Evolutionary conservation across 92 coral and sea anemone species (phyloP), one percentile per base, ranked within the genome.

Genomic region (Plumapathes pennacea): DNA sequence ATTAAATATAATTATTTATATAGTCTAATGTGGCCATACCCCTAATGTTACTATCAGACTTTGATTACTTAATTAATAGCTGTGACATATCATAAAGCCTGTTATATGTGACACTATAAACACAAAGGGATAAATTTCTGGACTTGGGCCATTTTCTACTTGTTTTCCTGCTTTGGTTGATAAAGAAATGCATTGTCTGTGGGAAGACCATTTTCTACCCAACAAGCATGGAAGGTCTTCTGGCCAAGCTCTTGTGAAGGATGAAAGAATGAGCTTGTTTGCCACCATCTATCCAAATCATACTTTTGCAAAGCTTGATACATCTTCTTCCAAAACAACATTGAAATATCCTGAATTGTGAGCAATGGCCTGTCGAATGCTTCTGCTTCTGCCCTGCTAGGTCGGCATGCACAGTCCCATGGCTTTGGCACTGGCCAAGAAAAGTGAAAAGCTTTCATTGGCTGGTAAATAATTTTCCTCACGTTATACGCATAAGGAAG

Each of bases 261-360:
- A 25, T 71, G 53, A 25, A 56, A 82, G 48, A 59, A 86, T 41
- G 74, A 43, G n/a, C 90, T 82, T 0, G 72, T 72, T 63, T 60
- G 53, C 95, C 95, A 91, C 97, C 97, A 91, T 3, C 56, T 56
- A 14, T 83, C 89, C 50, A 91, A 60, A 7, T 58, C 32, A 30
- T 79, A 71, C 26, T 15, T 71, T 32, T 54, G 41, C 18, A 91
- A 34, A 15, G 82, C 72, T 28, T 82, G 74, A 62, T 91, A 86
- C 54, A 91, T 74, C 12, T 40, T 59, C 61, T 83, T 83, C 97
- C 97, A 91, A 67, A 81, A 91, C 0, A 91, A 26, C 0, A 80
- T 37, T 0, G 73, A 39, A 55, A 78, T 48, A 20, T 91, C 91
- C 38, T 71, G 22, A 17, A 66, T 38, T 29, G 62, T 46, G 6